A percentile compares a stretch with the other conserved stretches of the same genome.
These are phyloP conservation scores for Etia nguti DNA, from an alignment of 2,113 vertebrate species.

Conservation along the genomic window DNA sequence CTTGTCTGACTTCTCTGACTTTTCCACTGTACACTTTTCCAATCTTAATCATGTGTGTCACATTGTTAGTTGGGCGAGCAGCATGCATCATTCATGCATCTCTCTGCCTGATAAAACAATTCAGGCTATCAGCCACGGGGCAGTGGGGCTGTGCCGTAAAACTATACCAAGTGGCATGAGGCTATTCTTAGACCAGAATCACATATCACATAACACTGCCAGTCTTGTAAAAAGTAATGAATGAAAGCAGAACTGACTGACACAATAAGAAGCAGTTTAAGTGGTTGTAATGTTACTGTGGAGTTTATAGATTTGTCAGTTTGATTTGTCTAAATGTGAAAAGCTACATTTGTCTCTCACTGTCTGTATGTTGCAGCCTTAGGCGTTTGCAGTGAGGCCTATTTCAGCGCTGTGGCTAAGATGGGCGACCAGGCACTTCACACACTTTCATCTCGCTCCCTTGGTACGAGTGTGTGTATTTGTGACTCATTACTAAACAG, in stretches of 20 bases:
- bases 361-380: conserved; percentile 67
- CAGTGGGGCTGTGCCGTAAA: conserved; percentile 15
- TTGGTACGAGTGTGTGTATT: conserved; percentile 77
- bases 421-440: conserved; percentile 89
- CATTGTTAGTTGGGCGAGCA: not conserved
- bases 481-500: not conserved
- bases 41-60: not conserved
- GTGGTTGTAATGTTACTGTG: not conserved
- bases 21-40: not conserved
- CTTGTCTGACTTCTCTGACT: not conserved
- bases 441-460: conserved; percentile 82
- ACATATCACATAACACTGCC: conserved; percentile 11
- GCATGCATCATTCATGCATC: conserved; percentile 27
- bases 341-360: not conserved
- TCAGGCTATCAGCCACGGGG: conserved; percentile 11
- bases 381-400: conserved; percentile 82
- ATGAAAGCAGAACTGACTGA: not conserved
- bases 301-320: not conserved
- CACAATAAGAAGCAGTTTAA: not conserved
- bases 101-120: conserved; percentile 1
- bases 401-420: conserved; percentile 87
- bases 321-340: not conserved
- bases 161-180: not conserved
- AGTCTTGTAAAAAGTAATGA: not conserved
- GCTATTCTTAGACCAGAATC: conserved; percentile 33